Percentiles rank a stretch among this genome's conserved stretches.
phyloP scores from a whole-genome alignment of 2,113 vertebrate genomes.

The Apodemus sylvaticus region DNA sequence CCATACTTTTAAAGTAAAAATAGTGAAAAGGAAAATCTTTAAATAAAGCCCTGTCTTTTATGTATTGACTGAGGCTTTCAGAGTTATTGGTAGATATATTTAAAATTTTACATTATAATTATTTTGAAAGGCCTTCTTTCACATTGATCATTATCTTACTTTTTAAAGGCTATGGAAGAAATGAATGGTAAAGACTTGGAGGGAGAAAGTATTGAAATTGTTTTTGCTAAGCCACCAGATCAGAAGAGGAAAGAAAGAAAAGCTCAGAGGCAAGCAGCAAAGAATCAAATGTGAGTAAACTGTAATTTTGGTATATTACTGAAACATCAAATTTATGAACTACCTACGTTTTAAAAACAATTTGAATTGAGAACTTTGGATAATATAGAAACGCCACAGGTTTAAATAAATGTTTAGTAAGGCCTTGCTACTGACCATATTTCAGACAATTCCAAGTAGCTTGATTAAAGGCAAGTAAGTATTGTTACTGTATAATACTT shows the following conservation, averaged over 20 bases:
- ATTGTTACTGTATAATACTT: neutral
- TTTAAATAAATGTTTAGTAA: neutral
- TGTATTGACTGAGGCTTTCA: neutral
- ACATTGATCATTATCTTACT: conserved; percentile 76
- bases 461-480: neutral
- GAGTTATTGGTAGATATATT: neutral
- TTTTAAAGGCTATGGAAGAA: conserved; percentile 94
- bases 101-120: conserved; percentile 4
- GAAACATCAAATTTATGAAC: neutral
- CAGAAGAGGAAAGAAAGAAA: conserved; percentile 99
- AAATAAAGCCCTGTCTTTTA: neutral
- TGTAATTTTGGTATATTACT: conserved; percentile 7
- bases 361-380: conserved; percentile 34
- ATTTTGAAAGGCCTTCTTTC: neutral
- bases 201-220: conserved; percentile 97
- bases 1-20: neutral
- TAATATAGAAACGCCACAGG: neutral
- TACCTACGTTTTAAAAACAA: conserved; percentile 14
- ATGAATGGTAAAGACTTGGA: conserved; percentile 99
- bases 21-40: neutral
- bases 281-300: conserved; percentile 95
- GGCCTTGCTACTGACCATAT: neutral
- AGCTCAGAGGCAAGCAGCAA: conserved; percentile 97
- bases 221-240: conserved; percentile 99
- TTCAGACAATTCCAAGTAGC: neutral